These are phyloP conservation scores for Cheumatopsyche charites DNA, from an alignment of 1,140 invertebrate species.

Conservation along the genomic window DNA sequence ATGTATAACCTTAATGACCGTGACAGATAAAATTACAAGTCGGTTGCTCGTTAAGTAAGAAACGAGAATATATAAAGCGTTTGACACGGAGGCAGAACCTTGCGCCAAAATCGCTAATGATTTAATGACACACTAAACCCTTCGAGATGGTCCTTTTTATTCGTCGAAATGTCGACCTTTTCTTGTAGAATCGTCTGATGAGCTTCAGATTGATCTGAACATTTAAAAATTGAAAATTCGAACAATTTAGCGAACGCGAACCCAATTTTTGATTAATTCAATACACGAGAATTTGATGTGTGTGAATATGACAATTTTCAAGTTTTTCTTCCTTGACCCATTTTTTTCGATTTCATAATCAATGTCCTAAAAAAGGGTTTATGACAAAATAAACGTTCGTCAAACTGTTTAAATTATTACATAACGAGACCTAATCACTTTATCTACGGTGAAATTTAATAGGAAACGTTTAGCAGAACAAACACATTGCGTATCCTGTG, in stretches of 20 bases:
- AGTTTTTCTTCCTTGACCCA: no score
- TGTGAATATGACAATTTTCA: no score
- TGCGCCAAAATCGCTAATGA: slow-evolving; percentile 30
- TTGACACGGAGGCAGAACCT: slow-evolving; percentile 4
- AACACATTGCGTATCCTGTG: neutral
- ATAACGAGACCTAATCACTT: neutral
- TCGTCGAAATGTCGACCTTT: no score
- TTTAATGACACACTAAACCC: slow-evolving; percentile 8
- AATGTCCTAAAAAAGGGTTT: no score
- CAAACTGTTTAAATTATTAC: slow-evolving; percentile 3
- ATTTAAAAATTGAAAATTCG: no score
- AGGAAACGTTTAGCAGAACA: slow-evolving; percentile 19
- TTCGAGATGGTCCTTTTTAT: no score
- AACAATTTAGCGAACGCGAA: no score
- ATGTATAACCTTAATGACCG: neutral
- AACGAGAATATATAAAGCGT: neutral
- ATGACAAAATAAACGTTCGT: neutral
- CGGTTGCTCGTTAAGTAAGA: neutral
- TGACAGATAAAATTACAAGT: slow-evolving; percentile 32
- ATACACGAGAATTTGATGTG: no score
- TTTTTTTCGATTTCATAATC: no score
- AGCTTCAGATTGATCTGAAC: no score
- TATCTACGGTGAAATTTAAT: neutral
- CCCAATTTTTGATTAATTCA: no score
- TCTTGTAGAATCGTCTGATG: no score